These are phyloP conservation scores for Okapia johnstoni DNA, from an alignment of 2,113 vertebrate species.

Conservation along the genomic window DNA sequence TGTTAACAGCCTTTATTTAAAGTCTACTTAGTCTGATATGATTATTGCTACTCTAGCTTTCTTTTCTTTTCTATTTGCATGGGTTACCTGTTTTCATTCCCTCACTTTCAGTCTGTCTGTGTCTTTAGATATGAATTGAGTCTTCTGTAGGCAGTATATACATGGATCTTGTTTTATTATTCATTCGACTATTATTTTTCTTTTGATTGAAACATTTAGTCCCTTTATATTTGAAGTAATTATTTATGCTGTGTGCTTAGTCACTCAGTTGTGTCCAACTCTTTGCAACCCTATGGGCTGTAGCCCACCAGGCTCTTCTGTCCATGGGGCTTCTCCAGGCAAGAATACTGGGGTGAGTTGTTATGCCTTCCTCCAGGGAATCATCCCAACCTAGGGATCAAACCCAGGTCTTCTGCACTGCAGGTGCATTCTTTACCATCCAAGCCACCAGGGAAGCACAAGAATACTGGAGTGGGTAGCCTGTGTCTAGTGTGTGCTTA, in stretches of 20 bases:
- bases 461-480: not conserved
- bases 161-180: not conserved
- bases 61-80: not conserved
- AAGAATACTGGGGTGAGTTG: not conserved
- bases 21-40: not conserved
- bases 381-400: not conserved
- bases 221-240: not conserved
- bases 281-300: not conserved
- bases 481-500: not conserved
- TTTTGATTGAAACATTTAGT: not conserved
- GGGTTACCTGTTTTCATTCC: not conserved
- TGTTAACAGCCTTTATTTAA: not conserved
- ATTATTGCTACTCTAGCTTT: not conserved
- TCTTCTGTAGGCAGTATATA: not conserved
- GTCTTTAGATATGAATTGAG: not conserved
- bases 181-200: not conserved
- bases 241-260: not conserved
- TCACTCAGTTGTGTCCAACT: not conserved
- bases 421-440: not conserved
- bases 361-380: not conserved
- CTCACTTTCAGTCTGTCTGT: not conserved
- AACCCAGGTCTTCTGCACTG: not conserved
- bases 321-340: not conserved
- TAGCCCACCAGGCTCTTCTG: not conserved
- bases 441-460: not conserved